These are phyloP conservation scores for Charina bottae DNA, from an alignment of 2,113 vertebrate species.

Conservation along the genomic window DNA sequence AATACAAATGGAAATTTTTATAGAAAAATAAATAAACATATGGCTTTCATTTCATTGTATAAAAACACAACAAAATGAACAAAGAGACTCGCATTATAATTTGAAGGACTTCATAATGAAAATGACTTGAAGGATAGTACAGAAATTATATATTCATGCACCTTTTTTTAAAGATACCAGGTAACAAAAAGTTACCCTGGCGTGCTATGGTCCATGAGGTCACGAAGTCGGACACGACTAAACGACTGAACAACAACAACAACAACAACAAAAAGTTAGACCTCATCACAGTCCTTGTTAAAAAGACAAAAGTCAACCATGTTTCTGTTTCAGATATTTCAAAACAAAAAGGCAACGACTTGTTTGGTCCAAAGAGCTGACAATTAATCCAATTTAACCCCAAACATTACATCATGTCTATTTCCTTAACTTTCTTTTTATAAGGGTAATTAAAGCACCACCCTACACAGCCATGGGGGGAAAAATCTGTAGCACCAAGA, in stretches of 20 bases:
- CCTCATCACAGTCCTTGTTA: background rate
- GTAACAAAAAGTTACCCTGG: background rate
- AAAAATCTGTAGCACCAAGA: background rate
- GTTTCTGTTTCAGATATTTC: background rate
- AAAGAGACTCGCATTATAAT: background rate
- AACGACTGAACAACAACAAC: no score
- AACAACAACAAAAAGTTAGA: background rate
- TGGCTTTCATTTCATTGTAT: background rate
- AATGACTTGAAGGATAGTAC: background rate
- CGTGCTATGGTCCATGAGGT: no score
- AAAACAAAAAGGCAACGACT: slow-evolving; percentile 8
- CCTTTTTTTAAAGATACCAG: background rate
- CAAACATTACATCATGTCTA: slow-evolving; percentile 5
- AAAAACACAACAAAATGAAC: background rate
- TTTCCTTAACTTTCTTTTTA: background rate
- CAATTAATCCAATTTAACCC: background rate
- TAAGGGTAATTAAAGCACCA: background rate
- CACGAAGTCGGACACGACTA: no score
- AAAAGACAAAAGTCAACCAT: background rate
- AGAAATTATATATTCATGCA: background rate
- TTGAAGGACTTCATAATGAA: background rate
- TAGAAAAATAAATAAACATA: background rate
- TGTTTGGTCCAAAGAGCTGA: background rate
- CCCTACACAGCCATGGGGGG: background rate
- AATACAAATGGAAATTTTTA: background rate